A percentile compares a stretch with the other conserved stretches of the same genome.
Evolutionary conservation across 2,888 invertebrate species (phyloP).

Genomic region (Mythimna albipuncta): DNA sequence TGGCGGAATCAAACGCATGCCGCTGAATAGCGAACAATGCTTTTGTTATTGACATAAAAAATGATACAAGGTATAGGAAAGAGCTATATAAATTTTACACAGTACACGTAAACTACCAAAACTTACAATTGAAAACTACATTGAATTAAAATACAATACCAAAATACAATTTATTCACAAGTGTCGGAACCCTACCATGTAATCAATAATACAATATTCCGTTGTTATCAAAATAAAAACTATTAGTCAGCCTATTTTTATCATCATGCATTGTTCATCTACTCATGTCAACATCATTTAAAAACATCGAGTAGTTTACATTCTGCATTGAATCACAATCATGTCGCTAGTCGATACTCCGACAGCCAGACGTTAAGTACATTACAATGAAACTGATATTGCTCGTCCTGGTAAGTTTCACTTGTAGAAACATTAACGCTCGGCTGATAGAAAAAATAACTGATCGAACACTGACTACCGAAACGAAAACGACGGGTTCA

Average conservation of each 20-base stretch:
- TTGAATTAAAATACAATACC: slow-evolving; percentile 1
- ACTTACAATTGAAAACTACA: not conserved
- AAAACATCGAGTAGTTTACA: slow-evolving; percentile 80
- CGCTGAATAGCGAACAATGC: not conserved
- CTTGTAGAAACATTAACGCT: slow-evolving; percentile 61
- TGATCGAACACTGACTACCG: slow-evolving; percentile 63
- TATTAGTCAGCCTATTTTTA: slow-evolving; percentile 69
- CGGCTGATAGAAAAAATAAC: slow-evolving; percentile 73
- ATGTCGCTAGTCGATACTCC: slow-evolving; percentile 72
- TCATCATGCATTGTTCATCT: slow-evolving; percentile 73
- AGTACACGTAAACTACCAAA: not conserved
- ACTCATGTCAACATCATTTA: slow-evolving; percentile 70
- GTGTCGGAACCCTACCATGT: slow-evolving; percentile 50
- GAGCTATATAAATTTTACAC: not conserved
- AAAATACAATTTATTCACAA: not conserved
- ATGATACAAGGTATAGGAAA: not conserved
- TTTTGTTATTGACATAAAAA: not conserved
- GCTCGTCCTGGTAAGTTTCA: slow-evolving; percentile 63
- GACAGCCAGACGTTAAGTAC: slow-evolving; percentile 63
- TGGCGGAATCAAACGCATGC: slow-evolving; percentile 4
- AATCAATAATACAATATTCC: slow-evolving; percentile 43
- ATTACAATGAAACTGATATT: slow-evolving; percentile 71
- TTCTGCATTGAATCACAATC: slow-evolving; percentile 72
- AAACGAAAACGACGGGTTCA: slow-evolving; percentile 63
- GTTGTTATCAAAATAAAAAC: slow-evolving; percentile 64